Conservation (phyloP, 2,113 vertebrate genomes). For the Ammospiza nelsoni region DNA sequence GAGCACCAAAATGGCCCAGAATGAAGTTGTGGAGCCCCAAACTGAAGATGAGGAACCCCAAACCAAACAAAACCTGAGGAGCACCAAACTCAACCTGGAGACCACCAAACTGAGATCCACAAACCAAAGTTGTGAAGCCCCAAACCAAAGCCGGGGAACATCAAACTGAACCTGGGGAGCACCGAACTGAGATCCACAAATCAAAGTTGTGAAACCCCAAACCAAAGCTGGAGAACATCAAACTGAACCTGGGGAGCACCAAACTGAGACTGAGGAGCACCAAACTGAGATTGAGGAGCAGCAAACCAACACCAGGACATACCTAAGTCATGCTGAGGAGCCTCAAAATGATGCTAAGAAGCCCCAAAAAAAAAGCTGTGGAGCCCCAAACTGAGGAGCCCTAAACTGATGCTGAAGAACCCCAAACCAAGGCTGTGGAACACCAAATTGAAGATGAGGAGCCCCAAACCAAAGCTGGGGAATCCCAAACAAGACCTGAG, state of each 20-base stretch:
- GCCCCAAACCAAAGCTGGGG: background rate
- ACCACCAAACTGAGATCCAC: rapidly evolving
- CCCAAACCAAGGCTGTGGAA: background rate
- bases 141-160: background rate
- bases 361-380: background rate
- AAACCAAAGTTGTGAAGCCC: background rate
- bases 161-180: background rate
- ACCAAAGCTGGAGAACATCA: background rate
- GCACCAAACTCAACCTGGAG: background rate
- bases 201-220: background rate
- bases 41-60: background rate
- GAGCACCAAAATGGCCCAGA: background rate
- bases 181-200: background rate
- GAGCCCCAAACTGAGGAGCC: background rate
- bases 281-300: background rate
- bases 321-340: background rate
- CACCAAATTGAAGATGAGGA: background rate
- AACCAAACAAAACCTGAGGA: background rate
- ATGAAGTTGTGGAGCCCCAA: background rate
- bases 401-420: too few relatives aligned
- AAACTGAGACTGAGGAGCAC: background rate
- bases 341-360: background rate
- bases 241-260: background rate
- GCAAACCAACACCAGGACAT: background rate
- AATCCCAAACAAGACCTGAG: background rate